Conservation (phyloP, 2,113 vertebrate species). For the Amblyornis subalaris region DNA sequence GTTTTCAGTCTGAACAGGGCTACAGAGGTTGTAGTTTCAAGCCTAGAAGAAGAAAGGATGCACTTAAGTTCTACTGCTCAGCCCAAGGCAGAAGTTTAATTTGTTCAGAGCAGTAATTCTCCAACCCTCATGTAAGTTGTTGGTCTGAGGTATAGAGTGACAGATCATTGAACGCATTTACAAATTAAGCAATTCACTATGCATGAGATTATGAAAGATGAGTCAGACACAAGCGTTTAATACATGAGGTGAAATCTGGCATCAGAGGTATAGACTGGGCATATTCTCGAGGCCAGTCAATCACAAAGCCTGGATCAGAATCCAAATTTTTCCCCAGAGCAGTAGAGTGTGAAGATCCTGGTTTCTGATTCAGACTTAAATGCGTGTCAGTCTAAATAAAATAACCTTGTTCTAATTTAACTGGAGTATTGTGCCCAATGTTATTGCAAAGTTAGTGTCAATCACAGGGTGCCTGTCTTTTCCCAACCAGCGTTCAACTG, state of each 20-base stretch:
- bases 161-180: not conserved
- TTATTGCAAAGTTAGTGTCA: constrained; percentile 28
- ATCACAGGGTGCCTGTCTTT: not conserved
- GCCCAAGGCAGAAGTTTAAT: not conserved
- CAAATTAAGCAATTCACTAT: not conserved
- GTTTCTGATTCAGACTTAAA: constrained; percentile 7
- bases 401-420: constrained; percentile 29
- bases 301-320: not conserved
- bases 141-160: not conserved
- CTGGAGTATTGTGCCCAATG: not conserved
- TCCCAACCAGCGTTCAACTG: not conserved
- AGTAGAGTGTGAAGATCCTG: not conserved
- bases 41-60: not conserved
- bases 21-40: not conserved
- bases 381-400: not conserved
- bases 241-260: not conserved
- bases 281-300: not conserved
- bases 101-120: not conserved
- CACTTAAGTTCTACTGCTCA: not conserved
- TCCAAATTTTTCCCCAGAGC: not conserved
- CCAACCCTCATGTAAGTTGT: not conserved
- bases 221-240: not conserved
- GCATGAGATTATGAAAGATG: not conserved
- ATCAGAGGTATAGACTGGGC: not conserved
- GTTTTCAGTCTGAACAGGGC: not conserved